These are phyloP conservation scores for Stenichneumon culpator DNA, from an alignment of 2,888 invertebrate genomes.

Conservation along the genomic window DNA sequence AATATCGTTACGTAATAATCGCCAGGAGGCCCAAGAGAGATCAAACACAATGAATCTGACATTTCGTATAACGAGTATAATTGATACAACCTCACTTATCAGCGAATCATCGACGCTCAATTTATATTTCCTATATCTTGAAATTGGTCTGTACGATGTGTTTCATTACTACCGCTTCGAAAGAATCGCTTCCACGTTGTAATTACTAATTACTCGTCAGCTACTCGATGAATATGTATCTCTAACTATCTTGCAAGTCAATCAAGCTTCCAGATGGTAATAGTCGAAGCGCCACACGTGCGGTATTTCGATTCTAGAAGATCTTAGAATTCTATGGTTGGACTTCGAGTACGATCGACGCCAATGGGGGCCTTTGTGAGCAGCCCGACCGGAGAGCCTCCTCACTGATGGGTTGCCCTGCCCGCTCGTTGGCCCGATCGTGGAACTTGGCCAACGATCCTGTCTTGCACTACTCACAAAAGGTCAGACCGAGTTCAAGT, in stretches of 20 bases:
- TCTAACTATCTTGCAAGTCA: not conserved
- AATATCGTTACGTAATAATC: conserved; percentile 15
- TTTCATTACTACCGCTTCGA: not conserved
- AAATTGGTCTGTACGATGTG: conserved; percentile 12
- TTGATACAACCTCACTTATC: not conserved
- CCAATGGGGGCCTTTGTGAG: conserved; percentile 12
- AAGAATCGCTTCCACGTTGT: conserved; percentile 26
- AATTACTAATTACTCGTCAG: conserved; percentile 38
- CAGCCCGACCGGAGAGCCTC: conserved; percentile 10
- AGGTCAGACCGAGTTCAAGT: conserved; percentile 79
- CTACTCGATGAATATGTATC: not conserved
- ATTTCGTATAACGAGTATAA: conserved; percentile 39
- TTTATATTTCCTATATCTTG: conserved; percentile 25
- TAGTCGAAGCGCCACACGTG: not conserved
- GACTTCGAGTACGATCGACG: not conserved
- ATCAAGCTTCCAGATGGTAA: not conserved
- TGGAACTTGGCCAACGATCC: conserved; percentile 25
- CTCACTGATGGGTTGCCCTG: conserved; percentile 1
- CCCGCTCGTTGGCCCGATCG: conserved; percentile 17
- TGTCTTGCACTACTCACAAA: conserved; percentile 60
- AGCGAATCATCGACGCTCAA: not conserved
- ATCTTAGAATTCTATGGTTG: not conserved
- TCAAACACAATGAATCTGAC: conserved; percentile 24
- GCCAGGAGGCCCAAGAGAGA: not conserved
- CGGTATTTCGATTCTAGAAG: not conserved